These are phyloP conservation scores for Muschampia plurimacula DNA, from an alignment of 2,888 invertebrate genomes.

Conservation along the genomic window DNA sequence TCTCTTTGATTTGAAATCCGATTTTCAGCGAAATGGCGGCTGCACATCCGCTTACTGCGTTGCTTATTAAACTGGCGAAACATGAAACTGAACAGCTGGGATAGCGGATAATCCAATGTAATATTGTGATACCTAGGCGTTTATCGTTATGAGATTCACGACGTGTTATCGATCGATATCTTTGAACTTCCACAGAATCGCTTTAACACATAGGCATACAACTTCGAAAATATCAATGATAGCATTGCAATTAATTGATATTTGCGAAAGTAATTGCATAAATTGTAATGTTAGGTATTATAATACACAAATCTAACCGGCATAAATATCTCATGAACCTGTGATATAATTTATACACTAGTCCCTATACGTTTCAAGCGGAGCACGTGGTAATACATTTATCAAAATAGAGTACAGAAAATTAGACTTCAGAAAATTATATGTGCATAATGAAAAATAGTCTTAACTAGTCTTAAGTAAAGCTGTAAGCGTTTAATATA, in stretches of 20 bases:
- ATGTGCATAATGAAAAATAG: background rate
- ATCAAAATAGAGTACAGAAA: background rate
- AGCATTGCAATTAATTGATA: background rate
- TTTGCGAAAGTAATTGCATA: background rate
- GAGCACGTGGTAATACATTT: background rate
- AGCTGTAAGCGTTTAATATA: background rate
- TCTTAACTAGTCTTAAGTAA: background rate
- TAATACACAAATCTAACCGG: background rate
- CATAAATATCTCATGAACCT: background rate
- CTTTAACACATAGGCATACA: no score
- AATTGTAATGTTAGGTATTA: background rate
- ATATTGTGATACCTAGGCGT: background rate
- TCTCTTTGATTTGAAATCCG: slow-evolving; percentile 11
- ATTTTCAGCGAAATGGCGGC: background rate
- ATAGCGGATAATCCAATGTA: slow-evolving; percentile 5
- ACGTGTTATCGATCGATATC: background rate
- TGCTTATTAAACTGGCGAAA: background rate
- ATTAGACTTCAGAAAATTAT: background rate
- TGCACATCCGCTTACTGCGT: slow-evolving; percentile 1
- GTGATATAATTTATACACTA: background rate
- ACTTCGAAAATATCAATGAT: no score
- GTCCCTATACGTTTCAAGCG: background rate
- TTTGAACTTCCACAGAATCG: background rate
- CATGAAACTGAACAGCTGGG: slow-evolving; percentile 8
- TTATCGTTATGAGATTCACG: background rate